Evolutionary conservation across 2,113 vertebrate genomes (phyloP), one percentile per base, ranked within the genome.

Genomic region (Melanotaenia duboulayi): DNA sequence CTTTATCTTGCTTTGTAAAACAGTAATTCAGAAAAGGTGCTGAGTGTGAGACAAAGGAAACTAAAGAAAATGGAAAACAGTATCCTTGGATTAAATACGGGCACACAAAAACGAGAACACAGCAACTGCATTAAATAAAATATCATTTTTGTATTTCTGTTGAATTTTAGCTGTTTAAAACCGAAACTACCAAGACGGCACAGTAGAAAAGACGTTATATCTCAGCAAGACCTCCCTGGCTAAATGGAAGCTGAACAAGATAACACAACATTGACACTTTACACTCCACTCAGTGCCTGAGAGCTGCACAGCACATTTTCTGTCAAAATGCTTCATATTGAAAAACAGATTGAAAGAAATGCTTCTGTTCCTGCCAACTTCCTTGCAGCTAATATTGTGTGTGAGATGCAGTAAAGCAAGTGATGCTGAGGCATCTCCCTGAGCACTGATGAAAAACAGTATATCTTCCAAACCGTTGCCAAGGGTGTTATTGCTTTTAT

Each of bases 381-480:
- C 17, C 48, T 24, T n/a, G 13, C 20, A 54, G 63, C 49, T 40
- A 16, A 64, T 25, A 51, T 51, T 74, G 40, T 20, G 57, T 65
- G 57, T 39, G 59, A 58, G 52, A 57, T 22, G 58, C 24, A 56
- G 24, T 68, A 39, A 61, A 16, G 56, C 57, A 76, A 70, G 63
- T 60, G 70, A 84, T 68, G 40, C 24, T 9, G 51, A 77, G 46
- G 57, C 54, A 65, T 73, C 65, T 57, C 58, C 50, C 24, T 64
- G 22, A 65, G 76, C 63, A 17, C 50, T 23, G 42, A 74, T 79
- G 56, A 69, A 73, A 87, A 71, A 32, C 28, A 56, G 25, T 64
- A 63, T 75, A 78, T 76, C 74, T 75, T 44, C 40, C 54, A 65
- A 85, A 84, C 61, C 17, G 57, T 78, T 51, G 58, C 85, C 78